These are phyloP conservation scores for Drosophila biarmipes DNA, from an alignment of 1,140 invertebrate species.

Conservation along the genomic window DNA sequence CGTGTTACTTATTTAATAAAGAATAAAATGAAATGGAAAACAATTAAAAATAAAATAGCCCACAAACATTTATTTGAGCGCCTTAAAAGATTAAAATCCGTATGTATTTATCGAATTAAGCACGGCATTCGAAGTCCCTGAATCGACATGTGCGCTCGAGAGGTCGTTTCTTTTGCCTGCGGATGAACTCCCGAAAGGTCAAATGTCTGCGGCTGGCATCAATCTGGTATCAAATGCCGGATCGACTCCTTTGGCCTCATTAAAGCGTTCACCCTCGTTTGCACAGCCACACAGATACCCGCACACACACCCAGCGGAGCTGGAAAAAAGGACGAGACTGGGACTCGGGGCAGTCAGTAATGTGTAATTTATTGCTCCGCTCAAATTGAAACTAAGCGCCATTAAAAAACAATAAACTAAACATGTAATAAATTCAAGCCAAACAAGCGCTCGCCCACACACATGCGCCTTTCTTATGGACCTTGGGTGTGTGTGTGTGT, in stretches of 20 bases:
- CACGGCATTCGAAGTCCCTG: background rate
- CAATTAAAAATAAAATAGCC: too few species aligned
- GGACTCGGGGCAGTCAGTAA: constrained; percentile 53
- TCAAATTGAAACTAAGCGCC: constrained; percentile 81
- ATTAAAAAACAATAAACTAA: constrained; percentile 82
- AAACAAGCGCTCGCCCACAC: constrained; percentile 10
- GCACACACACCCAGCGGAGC: background rate
- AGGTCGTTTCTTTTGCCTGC: background rate
- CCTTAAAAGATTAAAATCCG: too few species aligned
- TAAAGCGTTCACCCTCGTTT: constrained; percentile 34
- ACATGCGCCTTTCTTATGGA: background rate
- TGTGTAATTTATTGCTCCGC: constrained; percentile 75
- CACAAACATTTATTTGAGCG: too few species aligned
- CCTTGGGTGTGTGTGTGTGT: constrained; percentile 1
- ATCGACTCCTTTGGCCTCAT: constrained; percentile 52
- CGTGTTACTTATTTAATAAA: too few species aligned
- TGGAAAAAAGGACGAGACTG: constrained; percentile 21
- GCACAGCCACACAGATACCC: constrained; percentile 2
- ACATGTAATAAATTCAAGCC: constrained; percentile 76
- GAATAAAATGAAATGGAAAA: too few species aligned
- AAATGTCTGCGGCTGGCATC: constrained; percentile 45
- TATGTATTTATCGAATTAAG: too few species aligned
- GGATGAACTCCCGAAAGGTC: constrained; percentile 31
- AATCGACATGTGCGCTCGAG: background rate
- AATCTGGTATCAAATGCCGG: constrained; percentile 37